phyloP scores from a whole-genome alignment of 2,797 vertebrate genomes.

The Nasua narica region DNA sequence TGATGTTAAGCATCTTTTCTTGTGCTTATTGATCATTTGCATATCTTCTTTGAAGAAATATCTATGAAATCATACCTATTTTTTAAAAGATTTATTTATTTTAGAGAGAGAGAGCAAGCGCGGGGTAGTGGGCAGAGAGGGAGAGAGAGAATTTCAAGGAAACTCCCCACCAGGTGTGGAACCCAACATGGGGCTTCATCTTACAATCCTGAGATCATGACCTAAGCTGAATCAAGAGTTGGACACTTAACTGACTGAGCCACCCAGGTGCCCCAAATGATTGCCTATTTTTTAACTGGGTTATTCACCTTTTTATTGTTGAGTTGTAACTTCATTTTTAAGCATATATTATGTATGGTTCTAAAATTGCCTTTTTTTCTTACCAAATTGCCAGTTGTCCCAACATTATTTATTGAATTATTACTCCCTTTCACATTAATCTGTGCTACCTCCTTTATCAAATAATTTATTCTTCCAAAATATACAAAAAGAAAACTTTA shows the following conservation, averaged over 20 bases:
- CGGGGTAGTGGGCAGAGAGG: not conserved
- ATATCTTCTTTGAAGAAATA: not conserved
- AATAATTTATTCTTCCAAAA: not conserved
- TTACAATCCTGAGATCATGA: not conserved
- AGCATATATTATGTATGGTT: not conserved
- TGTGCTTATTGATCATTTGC: not conserved
- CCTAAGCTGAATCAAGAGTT: not conserved
- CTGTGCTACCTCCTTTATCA: constrained; percentile 14
- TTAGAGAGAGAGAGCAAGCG: not conserved
- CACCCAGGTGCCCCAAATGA: not conserved
- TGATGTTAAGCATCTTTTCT: not conserved
- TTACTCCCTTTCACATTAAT: not conserved
- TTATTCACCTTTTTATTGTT: not conserved
- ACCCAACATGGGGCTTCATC: not conserved
- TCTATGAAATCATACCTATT: not conserved
- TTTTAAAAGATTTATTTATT: not conserved
- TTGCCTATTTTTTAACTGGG: not conserved
- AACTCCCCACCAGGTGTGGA: not conserved
- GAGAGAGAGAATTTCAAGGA: not conserved
- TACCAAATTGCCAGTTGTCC: not conserved
- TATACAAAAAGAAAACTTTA: not conserved
- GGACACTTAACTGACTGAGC: not conserved
- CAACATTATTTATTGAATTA: not conserved
- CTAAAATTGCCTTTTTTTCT: not conserved
- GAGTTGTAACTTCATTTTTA: not conserved